Evolutionary conservation across 2,113 vertebrate species (phyloP), one percentile per base, ranked within the genome.

Genomic region (Xenopus laevis): DNA sequence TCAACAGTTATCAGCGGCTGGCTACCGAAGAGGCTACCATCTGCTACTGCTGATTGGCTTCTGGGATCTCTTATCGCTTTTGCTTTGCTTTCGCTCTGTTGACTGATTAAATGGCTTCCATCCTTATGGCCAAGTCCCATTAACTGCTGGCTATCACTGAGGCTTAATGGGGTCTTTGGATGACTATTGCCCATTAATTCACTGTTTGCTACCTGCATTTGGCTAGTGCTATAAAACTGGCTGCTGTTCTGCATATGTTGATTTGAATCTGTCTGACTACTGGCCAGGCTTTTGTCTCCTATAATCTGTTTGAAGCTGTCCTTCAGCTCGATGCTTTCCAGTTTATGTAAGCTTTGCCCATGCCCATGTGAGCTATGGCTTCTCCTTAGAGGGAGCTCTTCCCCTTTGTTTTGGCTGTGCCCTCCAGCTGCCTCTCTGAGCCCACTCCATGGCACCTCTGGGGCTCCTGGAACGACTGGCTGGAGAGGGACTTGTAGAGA

Each of bases 371-470:
- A 55, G 17, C 17, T 55, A 7, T 0, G 11, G 15, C 65, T 44
- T 17, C 20, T 23, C 23, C 40, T 60, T 23, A 50, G 20, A 20
- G 1, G 58, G 13, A 2, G 61, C 46, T 18, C 17, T 11, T 55
- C 7, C 15, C 53, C 53, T 55, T 27, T 27, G 23, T 27, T 27
- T 27, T n/a, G 53, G 53, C 15, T n/a, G 7, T 55, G 76, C 11
- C 18, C 77, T 71, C 85, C 85, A 76, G 52, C 20, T n/a, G 13
- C 23, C 61, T 74, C 71, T 81, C 21, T 74, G 82, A n/a, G 2
- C 68, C 30, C 78, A 79, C 45, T 78, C 75, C 0, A 47, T 30
- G 0, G 81, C 70, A 10, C 67, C 60, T 73, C 9, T 70, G 7
- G 74, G 65, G 21, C 53, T n/a, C 20, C 3, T 3, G 60, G 57